Percentiles rank a stretch among this genome's conserved stretches.
phyloP scores from a whole-genome alignment of 1,140 invertebrate species.

The Apis laboriosa region DNA sequence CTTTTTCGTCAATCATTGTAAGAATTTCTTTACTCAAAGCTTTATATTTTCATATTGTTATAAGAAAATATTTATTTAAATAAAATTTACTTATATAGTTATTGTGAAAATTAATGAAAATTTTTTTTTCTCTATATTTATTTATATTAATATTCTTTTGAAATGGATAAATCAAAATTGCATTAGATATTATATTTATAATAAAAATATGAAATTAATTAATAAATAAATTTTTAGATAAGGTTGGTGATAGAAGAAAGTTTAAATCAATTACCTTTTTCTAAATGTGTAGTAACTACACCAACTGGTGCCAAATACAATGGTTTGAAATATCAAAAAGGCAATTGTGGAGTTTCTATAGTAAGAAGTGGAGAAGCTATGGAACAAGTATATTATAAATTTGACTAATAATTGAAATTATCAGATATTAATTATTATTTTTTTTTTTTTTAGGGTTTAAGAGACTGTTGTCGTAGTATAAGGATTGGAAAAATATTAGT shows the following conservation, averaged over 20 bases:
- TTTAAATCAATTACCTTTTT: slow-evolving; percentile 97
- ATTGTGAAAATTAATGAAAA: too few relatives aligned
- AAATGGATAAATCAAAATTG: neutral
- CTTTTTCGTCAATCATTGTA: neutral
- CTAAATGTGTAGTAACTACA: slow-evolving; percentile 93
- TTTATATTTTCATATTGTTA: neutral
- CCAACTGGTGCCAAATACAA: slow-evolving; percentile 95
- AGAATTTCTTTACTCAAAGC: neutral
- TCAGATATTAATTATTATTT: neutral
- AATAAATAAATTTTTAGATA: slow-evolving; percentile 68
- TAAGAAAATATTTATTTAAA: neutral
- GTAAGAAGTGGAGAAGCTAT: slow-evolving; percentile 98
- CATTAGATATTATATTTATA: too few relatives aligned
- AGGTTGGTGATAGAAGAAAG: slow-evolving; percentile 98
- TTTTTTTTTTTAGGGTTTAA: slow-evolving; percentile 86
- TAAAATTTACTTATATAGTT: too few relatives aligned
- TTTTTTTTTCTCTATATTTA: neutral
- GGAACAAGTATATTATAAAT: slow-evolving; percentile 88
- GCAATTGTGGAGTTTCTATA: slow-evolving; percentile 99
- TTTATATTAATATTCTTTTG: neutral
- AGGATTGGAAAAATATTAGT: slow-evolving; percentile 98
- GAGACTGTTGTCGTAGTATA: slow-evolving; percentile 98
- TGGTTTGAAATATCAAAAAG: slow-evolving; percentile 96
- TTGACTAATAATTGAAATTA: neutral
- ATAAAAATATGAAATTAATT: neutral